Evolutionary conservation across 2,797 vertebrate species (phyloP).

Genomic region (Champsocephalus esox): DNA sequence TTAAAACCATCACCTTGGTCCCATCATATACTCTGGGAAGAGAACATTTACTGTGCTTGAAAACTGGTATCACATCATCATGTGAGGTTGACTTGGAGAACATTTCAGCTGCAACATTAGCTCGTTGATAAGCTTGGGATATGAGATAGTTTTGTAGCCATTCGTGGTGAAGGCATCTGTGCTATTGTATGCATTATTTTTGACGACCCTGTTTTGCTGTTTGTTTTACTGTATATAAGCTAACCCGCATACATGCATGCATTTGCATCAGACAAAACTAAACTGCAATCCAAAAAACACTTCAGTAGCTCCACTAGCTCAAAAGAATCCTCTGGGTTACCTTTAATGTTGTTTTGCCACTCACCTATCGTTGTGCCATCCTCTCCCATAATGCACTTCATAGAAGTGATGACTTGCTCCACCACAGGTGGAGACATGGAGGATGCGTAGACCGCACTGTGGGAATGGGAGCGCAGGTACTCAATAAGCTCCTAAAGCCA

Average conservation of each 20-base stretch:
- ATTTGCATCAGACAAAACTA: not conserved
- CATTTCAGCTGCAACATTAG: too few relatives aligned
- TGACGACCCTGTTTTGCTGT: too few relatives aligned
- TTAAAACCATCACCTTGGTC: too few relatives aligned
- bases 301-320: not conserved
- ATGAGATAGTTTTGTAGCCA: too few relatives aligned
- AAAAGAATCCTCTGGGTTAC: not conserved
- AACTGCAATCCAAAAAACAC: too few relatives aligned
- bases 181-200: too few relatives aligned
- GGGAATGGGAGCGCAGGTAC: slow-evolving; percentile 91
- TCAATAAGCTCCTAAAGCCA: slow-evolving; percentile 90
- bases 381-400: slow-evolving; percentile 97
- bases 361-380: slow-evolving; percentile 92
- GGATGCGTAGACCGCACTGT: slow-evolving; percentile 91
- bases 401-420: slow-evolving; percentile 93
- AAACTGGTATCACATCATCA: too few relatives aligned
- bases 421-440: slow-evolving; percentile 92
- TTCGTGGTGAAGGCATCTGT: too few relatives aligned
- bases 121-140: too few relatives aligned
- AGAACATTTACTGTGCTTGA: too few relatives aligned
- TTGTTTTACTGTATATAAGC: not conserved
- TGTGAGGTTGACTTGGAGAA: too few relatives aligned
- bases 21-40: too few relatives aligned
- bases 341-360: slow-evolving; percentile 32
- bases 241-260: not conserved